These are phyloP conservation scores for Triplophysa siluroides DNA, from an alignment of 2,113 vertebrate genomes.

Conservation along the genomic window DNA sequence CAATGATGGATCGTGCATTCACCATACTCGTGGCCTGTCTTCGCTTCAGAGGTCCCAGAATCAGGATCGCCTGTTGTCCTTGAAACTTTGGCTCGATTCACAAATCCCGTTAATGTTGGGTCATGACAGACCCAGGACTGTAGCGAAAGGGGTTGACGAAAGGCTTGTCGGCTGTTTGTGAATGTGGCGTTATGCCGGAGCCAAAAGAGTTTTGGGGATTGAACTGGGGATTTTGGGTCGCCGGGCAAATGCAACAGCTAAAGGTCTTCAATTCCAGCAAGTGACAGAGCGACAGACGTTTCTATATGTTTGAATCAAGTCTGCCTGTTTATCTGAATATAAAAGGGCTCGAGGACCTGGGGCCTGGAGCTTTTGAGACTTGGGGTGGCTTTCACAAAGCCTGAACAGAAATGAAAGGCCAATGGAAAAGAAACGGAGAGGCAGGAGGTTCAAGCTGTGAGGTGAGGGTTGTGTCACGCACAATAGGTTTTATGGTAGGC, in stretches of 20 bases:
- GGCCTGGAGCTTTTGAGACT: constrained; percentile 6
- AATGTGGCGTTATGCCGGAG: constrained; percentile 34
- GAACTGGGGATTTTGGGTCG: constrained; percentile 52
- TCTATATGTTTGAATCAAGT: constrained; percentile 44
- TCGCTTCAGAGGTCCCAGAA: background rate
- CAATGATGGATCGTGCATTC: constrained; percentile 22
- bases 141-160: constrained; percentile 9
- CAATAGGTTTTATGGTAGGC: background rate
- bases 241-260: constrained; percentile 30
- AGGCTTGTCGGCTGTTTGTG: constrained; percentile 15
- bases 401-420: constrained; percentile 18
- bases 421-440: constrained; percentile 21
- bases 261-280: constrained; percentile 45
- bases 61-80: background rate
- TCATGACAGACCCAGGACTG: constrained; percentile 26
- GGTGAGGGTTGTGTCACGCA: constrained; percentile 1
- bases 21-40: background rate
- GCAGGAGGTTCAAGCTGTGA: constrained; percentile 29
- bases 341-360: constrained; percentile 41
- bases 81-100: constrained; percentile 20
- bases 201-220: constrained; percentile 39
- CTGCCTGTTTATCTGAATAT: constrained; percentile 42
- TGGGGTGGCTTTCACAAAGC: constrained; percentile 30
- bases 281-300: constrained; percentile 23
- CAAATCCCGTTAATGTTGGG: constrained; percentile 36